These are phyloP conservation scores for Ceratosolen fusciceps DNA, from an alignment of 1,140 invertebrate species.

Conservation along the genomic window DNA sequence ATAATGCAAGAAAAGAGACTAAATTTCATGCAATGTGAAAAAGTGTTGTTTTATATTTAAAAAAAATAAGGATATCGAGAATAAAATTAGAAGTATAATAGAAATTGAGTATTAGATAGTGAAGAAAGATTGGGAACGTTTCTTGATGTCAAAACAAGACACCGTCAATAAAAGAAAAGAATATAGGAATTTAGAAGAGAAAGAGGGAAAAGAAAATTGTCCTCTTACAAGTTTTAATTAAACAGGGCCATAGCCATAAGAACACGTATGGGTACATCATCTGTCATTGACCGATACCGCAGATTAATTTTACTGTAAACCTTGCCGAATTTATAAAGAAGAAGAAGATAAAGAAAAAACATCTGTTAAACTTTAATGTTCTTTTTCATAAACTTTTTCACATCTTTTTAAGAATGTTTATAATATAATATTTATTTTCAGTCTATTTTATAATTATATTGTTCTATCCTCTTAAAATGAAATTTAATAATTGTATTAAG, in stretches of 20 bases:
- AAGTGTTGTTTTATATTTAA: no score
- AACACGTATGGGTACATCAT: slow-evolving; percentile 58
- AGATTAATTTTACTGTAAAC: neutral
- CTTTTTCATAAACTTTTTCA: no score
- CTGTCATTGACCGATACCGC: neutral
- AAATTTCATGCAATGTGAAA: no score
- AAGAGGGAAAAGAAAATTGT: slow-evolving; percentile 53
- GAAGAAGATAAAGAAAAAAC: slow-evolving; percentile 24
- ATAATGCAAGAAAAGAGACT: no score
- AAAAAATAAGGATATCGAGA: no score
- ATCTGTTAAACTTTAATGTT: no score
- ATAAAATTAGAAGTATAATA: no score
- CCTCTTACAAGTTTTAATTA: slow-evolving; percentile 48
- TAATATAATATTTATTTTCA: no score
- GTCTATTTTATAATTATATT: no score
- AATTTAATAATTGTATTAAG: neutral
- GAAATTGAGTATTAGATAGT: neutral
- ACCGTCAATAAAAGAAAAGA: slow-evolving; percentile 8
- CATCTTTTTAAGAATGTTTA: no score
- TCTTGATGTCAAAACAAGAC: neutral
- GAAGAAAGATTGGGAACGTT: neutral
- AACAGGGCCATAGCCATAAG: slow-evolving; percentile 58
- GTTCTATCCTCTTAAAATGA: no score
- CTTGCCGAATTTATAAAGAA: neutral
- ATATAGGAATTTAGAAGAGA: slow-evolving; percentile 37